Evolutionary conservation across 2,888 invertebrate species (phyloP).

Genomic region (Itoplectis maculator): DNA sequence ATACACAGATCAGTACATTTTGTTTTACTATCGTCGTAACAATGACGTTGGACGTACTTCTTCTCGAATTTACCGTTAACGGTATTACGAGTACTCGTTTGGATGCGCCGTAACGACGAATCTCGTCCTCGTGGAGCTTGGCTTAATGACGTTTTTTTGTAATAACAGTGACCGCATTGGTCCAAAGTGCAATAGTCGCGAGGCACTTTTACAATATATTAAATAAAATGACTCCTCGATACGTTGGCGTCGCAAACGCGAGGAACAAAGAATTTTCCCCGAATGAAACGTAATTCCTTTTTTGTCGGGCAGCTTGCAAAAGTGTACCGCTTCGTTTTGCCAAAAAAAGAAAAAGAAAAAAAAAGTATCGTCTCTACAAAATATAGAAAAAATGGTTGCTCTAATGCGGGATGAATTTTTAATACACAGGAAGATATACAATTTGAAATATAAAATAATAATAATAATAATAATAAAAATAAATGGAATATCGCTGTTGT

Average conservation of each 20-base stretch:
- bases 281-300: slow-evolving; percentile 58
- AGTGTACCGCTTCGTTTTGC: slow-evolving; percentile 66
- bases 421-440: not conserved
- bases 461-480: slow-evolving; percentile 14
- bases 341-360: slow-evolving; percentile 42
- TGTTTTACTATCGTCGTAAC: slow-evolving; percentile 66
- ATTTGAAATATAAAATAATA: not conserved
- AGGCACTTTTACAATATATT: slow-evolving; percentile 48
- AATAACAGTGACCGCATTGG: slow-evolving; percentile 42
- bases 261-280: slow-evolving; percentile 72
- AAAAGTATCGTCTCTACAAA: slow-evolving; percentile 49
- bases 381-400: slow-evolving; percentile 28
- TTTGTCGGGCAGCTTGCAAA: slow-evolving; percentile 63
- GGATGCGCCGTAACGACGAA: slow-evolving; percentile 64
- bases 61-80: slow-evolving; percentile 63
- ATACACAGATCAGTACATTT: slow-evolving; percentile 59
- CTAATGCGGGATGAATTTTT: slow-evolving; percentile 14
- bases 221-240: slow-evolving; percentile 55
- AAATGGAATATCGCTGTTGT: slow-evolving; percentile 22
- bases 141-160: slow-evolving; percentile 72
- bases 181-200: slow-evolving; percentile 41
- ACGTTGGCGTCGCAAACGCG: slow-evolving; percentile 62
- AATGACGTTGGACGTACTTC: slow-evolving; percentile 71
- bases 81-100: slow-evolving; percentile 67
- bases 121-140: slow-evolving; percentile 75